Conservation (phyloP, 2,888 invertebrate species). For the Hydrotaea diabolus region DNA sequence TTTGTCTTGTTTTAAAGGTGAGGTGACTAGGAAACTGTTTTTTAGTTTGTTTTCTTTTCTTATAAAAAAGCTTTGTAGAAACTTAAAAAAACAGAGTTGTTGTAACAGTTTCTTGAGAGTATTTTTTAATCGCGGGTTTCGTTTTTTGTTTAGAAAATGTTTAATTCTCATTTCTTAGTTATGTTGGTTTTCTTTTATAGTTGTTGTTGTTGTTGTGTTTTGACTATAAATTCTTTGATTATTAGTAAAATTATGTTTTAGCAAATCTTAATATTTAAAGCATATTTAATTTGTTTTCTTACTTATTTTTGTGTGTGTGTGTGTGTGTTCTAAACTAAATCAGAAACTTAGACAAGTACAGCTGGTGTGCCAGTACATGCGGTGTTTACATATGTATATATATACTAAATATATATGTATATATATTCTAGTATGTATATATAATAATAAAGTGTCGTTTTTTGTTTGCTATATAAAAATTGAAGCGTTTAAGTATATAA, state of each 20-base stretch:
- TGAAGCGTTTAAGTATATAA: slow-evolving; percentile 66
- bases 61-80: slow-evolving; percentile 26
- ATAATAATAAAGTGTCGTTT: slow-evolving; percentile 47
- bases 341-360: slow-evolving; percentile 42
- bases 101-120: slow-evolving; percentile 57
- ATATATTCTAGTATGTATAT: no score
- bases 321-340: slow-evolving; percentile 61
- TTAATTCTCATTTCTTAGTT: slow-evolving; percentile 55
- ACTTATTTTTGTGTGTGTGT: background rate
- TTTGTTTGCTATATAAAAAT: slow-evolving; percentile 54
- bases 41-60: background rate
- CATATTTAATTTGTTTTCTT: slow-evolving; percentile 44
- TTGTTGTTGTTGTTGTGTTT: slow-evolving; percentile 59
- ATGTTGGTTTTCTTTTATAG: slow-evolving; percentile 30
- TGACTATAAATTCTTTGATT: slow-evolving; percentile 73
- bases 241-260: slow-evolving; percentile 64
- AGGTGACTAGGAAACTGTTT: slow-evolving; percentile 68
- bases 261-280: slow-evolving; percentile 49
- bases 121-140: slow-evolving; percentile 44
- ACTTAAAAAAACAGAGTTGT: slow-evolving; percentile 46
- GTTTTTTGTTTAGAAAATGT: slow-evolving; percentile 58
- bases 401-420: no score
- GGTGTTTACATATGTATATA: no score
- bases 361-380: slow-evolving; percentile 19
- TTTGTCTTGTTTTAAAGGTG: slow-evolving; percentile 3